Evolutionary conservation across 2,888 invertebrate species (phyloP).

Genomic region (Synanthedon formicaeformis): DNA sequence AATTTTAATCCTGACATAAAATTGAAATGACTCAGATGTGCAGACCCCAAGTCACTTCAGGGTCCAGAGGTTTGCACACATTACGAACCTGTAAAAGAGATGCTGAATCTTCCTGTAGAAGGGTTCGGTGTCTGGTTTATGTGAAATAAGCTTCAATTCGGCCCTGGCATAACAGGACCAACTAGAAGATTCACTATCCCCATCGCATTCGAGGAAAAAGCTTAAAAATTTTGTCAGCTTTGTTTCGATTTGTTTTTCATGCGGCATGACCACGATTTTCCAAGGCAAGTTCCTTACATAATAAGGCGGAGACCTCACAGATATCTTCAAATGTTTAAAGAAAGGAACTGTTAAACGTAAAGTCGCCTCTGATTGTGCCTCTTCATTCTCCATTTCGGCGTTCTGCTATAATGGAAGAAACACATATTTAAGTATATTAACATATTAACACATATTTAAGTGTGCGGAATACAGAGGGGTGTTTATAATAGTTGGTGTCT

Average conservation of each 20-base stretch:
- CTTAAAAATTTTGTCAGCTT: slow-evolving; percentile 78
- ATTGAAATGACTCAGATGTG: too few relatives aligned
- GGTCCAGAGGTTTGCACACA: too few relatives aligned
- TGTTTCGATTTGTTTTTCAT: too few relatives aligned
- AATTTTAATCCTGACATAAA: too few relatives aligned
- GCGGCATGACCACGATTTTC: slow-evolving; percentile 99
- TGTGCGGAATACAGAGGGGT: too few relatives aligned
- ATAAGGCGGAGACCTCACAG: slow-evolving; percentile 88
- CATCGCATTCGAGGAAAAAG: slow-evolving; percentile 95
- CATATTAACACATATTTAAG: too few relatives aligned
- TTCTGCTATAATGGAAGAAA: slow-evolving; percentile 44
- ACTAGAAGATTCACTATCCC: slow-evolving; percentile 95
- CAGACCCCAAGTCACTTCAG: too few relatives aligned
- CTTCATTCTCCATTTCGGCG: slow-evolving; percentile 81
- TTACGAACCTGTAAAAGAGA: slow-evolving; percentile 91
- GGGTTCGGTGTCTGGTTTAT: slow-evolving; percentile 89
- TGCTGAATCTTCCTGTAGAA: slow-evolving; percentile 95
- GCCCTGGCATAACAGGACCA: slow-evolving; percentile 99
- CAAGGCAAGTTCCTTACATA: slow-evolving; percentile 97
- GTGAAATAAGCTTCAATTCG: slow-evolving; percentile 89
- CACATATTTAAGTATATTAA: too few relatives aligned
- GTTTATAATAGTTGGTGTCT: too few relatives aligned
- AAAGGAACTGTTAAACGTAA: slow-evolving; percentile 90
- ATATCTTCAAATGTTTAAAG: slow-evolving; percentile 88
- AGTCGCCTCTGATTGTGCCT: slow-evolving; percentile 93